These are phyloP conservation scores for Druon quercuslanigerum DNA, from an alignment of 1,140 invertebrate species.

Conservation along the genomic window DNA sequence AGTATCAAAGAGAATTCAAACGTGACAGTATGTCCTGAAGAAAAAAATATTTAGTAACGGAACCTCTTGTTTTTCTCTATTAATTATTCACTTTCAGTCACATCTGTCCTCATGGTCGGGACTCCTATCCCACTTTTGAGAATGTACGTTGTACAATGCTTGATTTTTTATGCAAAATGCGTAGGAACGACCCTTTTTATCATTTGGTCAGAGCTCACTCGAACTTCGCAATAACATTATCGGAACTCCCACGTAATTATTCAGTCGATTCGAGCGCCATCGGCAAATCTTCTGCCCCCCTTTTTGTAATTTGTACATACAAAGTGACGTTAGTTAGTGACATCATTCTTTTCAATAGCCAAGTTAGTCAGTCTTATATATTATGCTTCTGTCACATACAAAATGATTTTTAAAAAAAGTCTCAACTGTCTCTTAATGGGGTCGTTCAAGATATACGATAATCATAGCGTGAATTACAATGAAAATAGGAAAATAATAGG, in stretches of 20 bases:
- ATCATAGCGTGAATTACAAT: too few relatives aligned
- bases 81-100: not conserved
- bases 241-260: conserved; percentile 27
- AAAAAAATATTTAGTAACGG: too few relatives aligned
- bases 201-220: conserved; percentile 28
- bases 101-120: not conserved
- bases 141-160: not conserved
- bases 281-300: not conserved
- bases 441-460: too few relatives aligned
- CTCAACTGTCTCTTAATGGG: too few relatives aligned
- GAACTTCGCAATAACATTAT: conserved; percentile 26
- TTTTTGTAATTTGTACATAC: not conserved
- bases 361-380: not conserved
- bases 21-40: too few relatives aligned
- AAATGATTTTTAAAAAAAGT: too few relatives aligned
- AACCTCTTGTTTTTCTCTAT: too few relatives aligned
- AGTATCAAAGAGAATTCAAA: too few relatives aligned
- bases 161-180: conserved; percentile 24
- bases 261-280: conserved; percentile 10
- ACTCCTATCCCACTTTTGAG: not conserved
- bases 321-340: conserved; percentile 25
- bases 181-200: conserved; percentile 27
- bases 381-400: too few relatives aligned
- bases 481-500: too few relatives aligned
- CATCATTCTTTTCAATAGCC: conserved; percentile 10